A percentile compares a stretch with the other conserved stretches of the same genome.
Conservation (phyloP, 2,113 vertebrate species). For the rabbit (Oryctolagus cuniculus) region mOryCun1.1 NC_091438.1:84002001-84002500, state of each 20-base stretch:
- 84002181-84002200: neutral
- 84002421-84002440: neutral
- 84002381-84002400: neutral
- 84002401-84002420: neutral
- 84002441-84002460: neutral
- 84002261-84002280: neutral
- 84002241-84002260: neutral
- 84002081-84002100: neutral
- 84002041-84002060: neutral
- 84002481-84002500: conserved; percentile 70
- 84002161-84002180: neutral
- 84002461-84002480: neutral
- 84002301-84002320: neutral
- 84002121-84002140: neutral
- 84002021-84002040: neutral
- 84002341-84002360: neutral
- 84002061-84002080: neutral
- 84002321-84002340: neutral
- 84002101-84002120: neutral
- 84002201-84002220: neutral
- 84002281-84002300: neutral
- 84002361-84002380: neutral
- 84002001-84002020: neutral
- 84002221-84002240: neutral
- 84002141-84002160: neutral